Evolutionary conservation across 2,888 invertebrate species (phyloP).

Genomic region (Dryococelus australis): DNA sequence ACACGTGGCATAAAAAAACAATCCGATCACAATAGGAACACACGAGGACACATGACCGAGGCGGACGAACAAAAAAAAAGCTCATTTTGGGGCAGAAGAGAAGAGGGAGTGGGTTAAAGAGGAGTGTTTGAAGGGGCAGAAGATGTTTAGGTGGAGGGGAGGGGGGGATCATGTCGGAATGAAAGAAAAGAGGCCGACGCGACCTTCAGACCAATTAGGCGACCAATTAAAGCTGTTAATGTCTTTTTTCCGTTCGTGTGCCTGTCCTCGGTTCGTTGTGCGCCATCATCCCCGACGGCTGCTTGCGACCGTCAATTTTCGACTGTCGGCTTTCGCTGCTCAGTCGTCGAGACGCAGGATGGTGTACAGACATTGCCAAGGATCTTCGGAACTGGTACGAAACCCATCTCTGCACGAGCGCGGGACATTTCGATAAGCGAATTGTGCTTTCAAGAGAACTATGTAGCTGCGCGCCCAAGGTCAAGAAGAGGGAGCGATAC

Average conservation of each 20-base stretch:
- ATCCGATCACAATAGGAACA: too few relatives aligned
- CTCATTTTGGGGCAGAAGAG: too few relatives aligned
- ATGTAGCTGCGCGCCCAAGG: too few relatives aligned
- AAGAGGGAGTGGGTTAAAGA: background rate
- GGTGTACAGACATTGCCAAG: too few relatives aligned
- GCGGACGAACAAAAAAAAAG: background rate
- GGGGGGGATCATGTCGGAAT: background rate
- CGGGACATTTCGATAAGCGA: too few relatives aligned
- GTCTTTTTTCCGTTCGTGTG: conserved; percentile 13
- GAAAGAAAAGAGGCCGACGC: conserved; percentile 9
- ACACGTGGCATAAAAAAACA: too few relatives aligned
- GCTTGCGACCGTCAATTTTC: background rate
- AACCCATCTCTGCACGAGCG: too few relatives aligned
- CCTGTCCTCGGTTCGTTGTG: background rate
- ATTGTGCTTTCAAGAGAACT: too few relatives aligned
- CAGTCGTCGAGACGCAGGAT: too few relatives aligned
- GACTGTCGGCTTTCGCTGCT: too few relatives aligned
- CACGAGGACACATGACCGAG: background rate
- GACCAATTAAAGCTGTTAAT: conserved; percentile 31
- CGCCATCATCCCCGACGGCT: background rate
- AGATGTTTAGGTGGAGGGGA: background rate
- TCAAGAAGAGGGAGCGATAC: too few relatives aligned
- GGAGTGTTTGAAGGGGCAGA: background rate
- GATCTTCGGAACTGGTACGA: too few relatives aligned
- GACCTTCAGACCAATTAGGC: conserved; percentile 28